Evolutionary conservation across 2,113 vertebrate genomes (phyloP), one percentile per base, ranked within the genome.

Genomic region (Falco punctatus): DNA sequence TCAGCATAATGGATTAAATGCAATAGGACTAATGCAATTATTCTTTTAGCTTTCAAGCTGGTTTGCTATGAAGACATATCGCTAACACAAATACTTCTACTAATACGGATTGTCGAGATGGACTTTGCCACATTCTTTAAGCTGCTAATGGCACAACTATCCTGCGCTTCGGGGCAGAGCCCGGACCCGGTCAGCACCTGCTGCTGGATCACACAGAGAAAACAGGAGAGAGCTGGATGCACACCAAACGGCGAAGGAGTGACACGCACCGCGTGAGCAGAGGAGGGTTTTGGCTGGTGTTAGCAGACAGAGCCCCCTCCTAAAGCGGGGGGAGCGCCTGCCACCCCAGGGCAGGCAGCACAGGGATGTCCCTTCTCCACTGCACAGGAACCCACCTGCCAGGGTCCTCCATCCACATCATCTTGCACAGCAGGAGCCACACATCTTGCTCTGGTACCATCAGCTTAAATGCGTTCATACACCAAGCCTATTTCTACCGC

Each of bases 71-170:
- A 73, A 71, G 83, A 78, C 22, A 1, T 10, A 19, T 33, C 10
- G 40, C 88, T 90, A 81, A 88, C 52, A 35, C 65, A 70, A 69
- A n/a, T 14, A 16, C 48, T 92, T 64, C 74, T 77, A 14, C 62
- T 61, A 51, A 78, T 23, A 18, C 0, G 61, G 92, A 77, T 26
- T 54, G 61, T 46, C 11, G 73, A 80, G 79, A 71, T n/a, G 93
- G 81, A 72, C 58, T 92, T 86, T 67, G 67, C 65, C 90, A 59
- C 74, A n/a, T 67, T 86, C 95, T 85, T 38, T 40, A 88, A 93
- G 80, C 92, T 91, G 94, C 86, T 92, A 80, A 72, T 14, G 91
- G 91, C 71, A 89, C 72, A 69, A 57, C 65, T 81, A 42, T 24
- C 85, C 81, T 13, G 93, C 6, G 23, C 61, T 49, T 35, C 12